Base-by-base conservation (phyloP, 2,888 invertebrate genomes). In the Drosophila falleni region DNA sequence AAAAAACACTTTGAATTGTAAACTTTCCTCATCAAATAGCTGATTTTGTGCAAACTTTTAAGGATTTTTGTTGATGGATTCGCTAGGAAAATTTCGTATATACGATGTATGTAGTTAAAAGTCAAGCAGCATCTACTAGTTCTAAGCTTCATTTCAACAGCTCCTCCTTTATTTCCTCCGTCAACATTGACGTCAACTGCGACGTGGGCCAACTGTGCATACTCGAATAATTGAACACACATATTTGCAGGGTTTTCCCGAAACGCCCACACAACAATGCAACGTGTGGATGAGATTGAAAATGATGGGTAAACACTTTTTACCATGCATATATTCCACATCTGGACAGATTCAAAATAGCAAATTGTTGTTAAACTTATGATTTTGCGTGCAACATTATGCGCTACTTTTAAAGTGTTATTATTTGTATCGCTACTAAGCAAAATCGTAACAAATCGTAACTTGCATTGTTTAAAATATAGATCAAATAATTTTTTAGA, bases 141-240 rank as follows among this genome's bases (percentile, higher is more conserved):
- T 33, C 6, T 9, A 1, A 42, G 54, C 41, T 16, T n/a, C 13
- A 37, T 26, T 26, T 51, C n/a, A 35, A 35, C 50, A 35, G 5
- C 26, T 15, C 26, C 26, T 2, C 8, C 16, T 13, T 9, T 29
- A 3, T 11, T 13, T 15, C 31, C 31, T 16, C 13, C n/a, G 37
- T 13, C 37, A 33, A 35, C 49, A 47, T 56, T 44, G 55, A 56
- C 55, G 55, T 56, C 55, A 56, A 23, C 42, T 35, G 55, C 42
- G 42, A 44, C 33, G 41, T 54, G 54, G 54, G 8, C 13, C 41
- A 31, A 42, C 55, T 56, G 44, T 56, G 55, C 55, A 44, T 6
- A 15, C 10, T 50, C 37, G 42, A 44, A 35, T 44, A 55, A 55
- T 55, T 55, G 44, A 23, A 56, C 23, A 44, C 44, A 35, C 23